Conservation (phyloP, 2,797 vertebrate species). For the Miichthys miiuy region DNA sequence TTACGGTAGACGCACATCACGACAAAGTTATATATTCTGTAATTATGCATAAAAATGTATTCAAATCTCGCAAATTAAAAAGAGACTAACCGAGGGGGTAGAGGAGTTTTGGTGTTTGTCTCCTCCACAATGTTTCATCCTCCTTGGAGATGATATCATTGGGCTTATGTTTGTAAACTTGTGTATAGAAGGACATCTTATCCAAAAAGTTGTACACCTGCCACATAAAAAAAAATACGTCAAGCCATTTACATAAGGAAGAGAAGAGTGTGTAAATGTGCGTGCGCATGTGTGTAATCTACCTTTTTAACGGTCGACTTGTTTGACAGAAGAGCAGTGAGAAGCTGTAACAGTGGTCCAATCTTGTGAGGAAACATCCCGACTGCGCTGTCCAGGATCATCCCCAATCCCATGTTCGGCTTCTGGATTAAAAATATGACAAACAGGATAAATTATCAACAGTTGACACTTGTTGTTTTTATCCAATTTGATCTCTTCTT, state of each 20-base stretch:
- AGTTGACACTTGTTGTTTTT: not conserved
- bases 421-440: constrained; percentile 84
- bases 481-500: not conserved
- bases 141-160: constrained; percentile 93
- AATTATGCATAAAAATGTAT: not conserved
- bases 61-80: not conserved
- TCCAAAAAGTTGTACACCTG: constrained; percentile 98
- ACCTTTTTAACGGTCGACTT: constrained; percentile 98
- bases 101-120: constrained; percentile 92
- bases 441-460: not conserved
- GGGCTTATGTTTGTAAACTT: constrained; percentile 95
- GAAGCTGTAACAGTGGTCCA: constrained; percentile 92
- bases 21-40: not conserved
- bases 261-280: not conserved
- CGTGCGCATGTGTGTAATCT: constrained; percentile 1
- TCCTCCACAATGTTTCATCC: constrained; percentile 95
- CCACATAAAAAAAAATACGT: constrained; percentile 8
- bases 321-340: constrained; percentile 94
- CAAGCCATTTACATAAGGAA: not conserved
- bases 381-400: constrained; percentile 95
- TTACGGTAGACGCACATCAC: not conserved
- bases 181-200: constrained; percentile 98
- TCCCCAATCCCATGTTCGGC: constrained; percentile 93
- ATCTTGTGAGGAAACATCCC: constrained; percentile 96
- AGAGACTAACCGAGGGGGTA: constrained; percentile 92